Conservation (phyloP, 37 sponge, comb jelly and placozoan species). For the Lycopodina hypogea region DNA sequence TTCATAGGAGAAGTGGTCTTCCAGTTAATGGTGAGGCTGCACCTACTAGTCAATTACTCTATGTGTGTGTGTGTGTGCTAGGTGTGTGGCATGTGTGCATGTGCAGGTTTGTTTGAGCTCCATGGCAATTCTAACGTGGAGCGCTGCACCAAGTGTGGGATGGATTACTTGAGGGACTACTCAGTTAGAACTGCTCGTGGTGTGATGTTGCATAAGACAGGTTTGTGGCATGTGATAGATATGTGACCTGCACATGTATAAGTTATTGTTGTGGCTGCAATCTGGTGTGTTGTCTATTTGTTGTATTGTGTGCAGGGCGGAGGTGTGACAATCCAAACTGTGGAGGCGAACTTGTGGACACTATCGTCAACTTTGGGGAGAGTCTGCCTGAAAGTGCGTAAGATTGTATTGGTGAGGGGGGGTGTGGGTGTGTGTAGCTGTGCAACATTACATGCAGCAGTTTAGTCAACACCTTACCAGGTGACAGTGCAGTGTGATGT, state of each 20-base stretch:
- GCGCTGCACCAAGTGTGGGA: slow-evolving; percentile 47
- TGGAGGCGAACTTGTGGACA: slow-evolving; percentile 47
- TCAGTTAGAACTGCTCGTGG: neutral
- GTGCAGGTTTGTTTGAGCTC: slow-evolving; percentile 60
- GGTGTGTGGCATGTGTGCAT: neutral
- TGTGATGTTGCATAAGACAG: neutral
- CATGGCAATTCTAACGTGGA: slow-evolving; percentile 81
- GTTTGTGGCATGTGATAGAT: slow-evolving; percentile 9
- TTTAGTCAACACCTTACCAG: too few species aligned
- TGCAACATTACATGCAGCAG: too few species aligned
- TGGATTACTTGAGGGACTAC: slow-evolving; percentile 66
- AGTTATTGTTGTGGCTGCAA: neutral
- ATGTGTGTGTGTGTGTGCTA: neutral
- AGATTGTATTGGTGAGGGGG: too few species aligned
- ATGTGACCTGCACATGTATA: neutral
- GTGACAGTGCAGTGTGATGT: too few species aligned
- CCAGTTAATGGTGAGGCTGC: slow-evolving; percentile 40
- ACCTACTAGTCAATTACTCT: neutral
- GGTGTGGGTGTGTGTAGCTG: too few species aligned
- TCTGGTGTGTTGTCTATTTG: neutral
- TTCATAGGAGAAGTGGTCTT: slow-evolving; percentile 75
- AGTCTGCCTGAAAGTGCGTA: slow-evolving; percentile 38
- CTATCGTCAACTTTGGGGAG: slow-evolving; percentile 84
- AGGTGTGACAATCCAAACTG: slow-evolving; percentile 64
- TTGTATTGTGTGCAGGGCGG: slow-evolving; percentile 21